Conservation (phyloP, 2,888 invertebrate species). For the Acanthosoma haemorrhoidale region DNA sequence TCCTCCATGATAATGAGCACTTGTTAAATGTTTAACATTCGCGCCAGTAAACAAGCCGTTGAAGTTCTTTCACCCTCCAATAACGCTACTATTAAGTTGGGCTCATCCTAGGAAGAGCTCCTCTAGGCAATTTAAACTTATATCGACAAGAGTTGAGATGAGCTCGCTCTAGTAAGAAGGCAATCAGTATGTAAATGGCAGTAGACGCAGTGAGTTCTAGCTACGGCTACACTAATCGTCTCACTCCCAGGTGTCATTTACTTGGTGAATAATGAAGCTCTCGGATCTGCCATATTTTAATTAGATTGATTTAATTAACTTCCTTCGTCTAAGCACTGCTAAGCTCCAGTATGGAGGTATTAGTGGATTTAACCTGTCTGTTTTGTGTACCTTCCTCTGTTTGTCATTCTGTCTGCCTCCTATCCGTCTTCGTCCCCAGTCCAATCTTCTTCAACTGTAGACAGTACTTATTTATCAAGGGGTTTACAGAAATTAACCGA, state of each 20-base stretch:
- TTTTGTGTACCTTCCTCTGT: not conserved
- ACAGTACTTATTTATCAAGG: too few relatives aligned
- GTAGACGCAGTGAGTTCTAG: not conserved
- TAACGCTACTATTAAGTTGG: too few relatives aligned
- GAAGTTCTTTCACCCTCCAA: too few relatives aligned
- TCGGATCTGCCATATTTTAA: not conserved
- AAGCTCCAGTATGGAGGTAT: too few relatives aligned
- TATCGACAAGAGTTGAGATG: not conserved
- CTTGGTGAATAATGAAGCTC: not conserved
- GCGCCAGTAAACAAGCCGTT: too few relatives aligned
- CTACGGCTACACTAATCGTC: not conserved
- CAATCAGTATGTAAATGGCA: conserved; percentile 1
- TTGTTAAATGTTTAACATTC: too few relatives aligned
- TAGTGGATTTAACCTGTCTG: not conserved
- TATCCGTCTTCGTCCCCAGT: not conserved
- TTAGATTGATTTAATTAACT: not conserved
- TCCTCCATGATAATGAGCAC: too few relatives aligned
- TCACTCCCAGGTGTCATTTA: not conserved
- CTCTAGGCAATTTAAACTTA: not conserved
- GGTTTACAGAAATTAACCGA: too few relatives aligned
- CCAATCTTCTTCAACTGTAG: not conserved
- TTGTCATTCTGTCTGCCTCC: not conserved
- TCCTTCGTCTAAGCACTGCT: not conserved
- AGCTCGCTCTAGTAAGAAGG: not conserved
- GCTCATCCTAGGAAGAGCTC: not conserved